Conservation (phyloP, 2,888 invertebrate genomes). For the Machimus atricapillus region DNA sequence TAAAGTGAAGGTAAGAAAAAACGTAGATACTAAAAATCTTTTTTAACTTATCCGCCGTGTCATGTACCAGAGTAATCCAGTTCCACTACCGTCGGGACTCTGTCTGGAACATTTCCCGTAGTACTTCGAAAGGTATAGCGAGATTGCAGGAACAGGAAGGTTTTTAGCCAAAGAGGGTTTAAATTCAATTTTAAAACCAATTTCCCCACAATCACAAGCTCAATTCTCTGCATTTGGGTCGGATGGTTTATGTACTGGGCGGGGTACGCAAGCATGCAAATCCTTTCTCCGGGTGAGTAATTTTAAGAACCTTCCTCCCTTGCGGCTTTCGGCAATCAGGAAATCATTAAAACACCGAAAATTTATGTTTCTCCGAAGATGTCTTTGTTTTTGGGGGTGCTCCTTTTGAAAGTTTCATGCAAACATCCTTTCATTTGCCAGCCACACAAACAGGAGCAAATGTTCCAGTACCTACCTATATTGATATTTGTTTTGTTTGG, state of each 20-base stretch:
- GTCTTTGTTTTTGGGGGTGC: background rate
- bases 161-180: background rate
- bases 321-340: background rate
- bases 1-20: background rate
- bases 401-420: background rate
- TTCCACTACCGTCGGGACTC: background rate
- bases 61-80: background rate
- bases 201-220: background rate
- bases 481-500: background rate
- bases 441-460: background rate
- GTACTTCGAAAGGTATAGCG: background rate
- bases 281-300: background rate
- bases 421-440: background rate
- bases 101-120: background rate
- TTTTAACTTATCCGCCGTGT: background rate
- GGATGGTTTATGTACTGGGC: background rate
- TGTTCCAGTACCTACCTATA: background rate
- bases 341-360: background rate
- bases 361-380: background rate
- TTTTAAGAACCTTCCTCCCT: background rate
- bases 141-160: background rate
- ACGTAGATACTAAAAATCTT: background rate
- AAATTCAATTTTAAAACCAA: background rate
- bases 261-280: background rate
- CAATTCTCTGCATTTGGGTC: background rate